A percentile compares a stretch with the other conserved stretches of the same genome.
These are phyloP conservation scores for Betta splendens DNA, from an alignment of 2,797 vertebrate species.

Conservation along the genomic window DNA sequence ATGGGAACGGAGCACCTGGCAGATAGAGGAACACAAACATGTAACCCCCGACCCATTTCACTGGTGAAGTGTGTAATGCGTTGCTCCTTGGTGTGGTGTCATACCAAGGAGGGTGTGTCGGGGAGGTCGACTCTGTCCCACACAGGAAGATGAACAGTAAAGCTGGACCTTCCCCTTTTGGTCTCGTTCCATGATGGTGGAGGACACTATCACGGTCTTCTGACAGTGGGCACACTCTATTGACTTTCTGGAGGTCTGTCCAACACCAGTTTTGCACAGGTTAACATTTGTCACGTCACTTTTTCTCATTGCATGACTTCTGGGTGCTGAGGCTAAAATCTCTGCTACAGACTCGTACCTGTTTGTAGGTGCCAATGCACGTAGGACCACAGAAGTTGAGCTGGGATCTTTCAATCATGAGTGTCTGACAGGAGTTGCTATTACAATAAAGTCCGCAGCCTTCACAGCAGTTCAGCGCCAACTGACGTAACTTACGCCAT, in stretches of 20 bases:
- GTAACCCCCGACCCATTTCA: background rate
- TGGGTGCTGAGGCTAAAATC: background rate
- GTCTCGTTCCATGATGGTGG: slow-evolving; percentile 91
- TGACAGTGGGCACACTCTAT: slow-evolving; percentile 90
- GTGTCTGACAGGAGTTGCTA: slow-evolving; percentile 88
- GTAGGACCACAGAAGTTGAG: slow-evolving; percentile 94
- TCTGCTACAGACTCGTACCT: too few relatives aligned
- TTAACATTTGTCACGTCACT: background rate
- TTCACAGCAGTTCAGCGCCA: slow-evolving; percentile 98
- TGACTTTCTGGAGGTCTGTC: slow-evolving; percentile 89
- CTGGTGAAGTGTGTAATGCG: background rate
- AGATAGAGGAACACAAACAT: background rate
- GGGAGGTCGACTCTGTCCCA: slow-evolving; percentile 81
- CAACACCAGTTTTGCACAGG: background rate
- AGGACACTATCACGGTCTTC: slow-evolving; percentile 84
- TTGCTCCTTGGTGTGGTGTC: background rate
- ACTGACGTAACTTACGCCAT: slow-evolving; percentile 92
- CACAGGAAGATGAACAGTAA: slow-evolving; percentile 91
- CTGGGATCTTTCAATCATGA: slow-evolving; percentile 89
- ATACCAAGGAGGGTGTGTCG: slow-evolving; percentile 73
- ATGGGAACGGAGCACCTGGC: slow-evolving; percentile 91
- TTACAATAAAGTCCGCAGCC: slow-evolving; percentile 95
- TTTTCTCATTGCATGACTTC: background rate
- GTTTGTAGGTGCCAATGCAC: slow-evolving; percentile 90
- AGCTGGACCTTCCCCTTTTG: slow-evolving; percentile 91